Base-by-base conservation (phyloP, 2,113 vertebrate species). In the Psittacula cyanocephala region DNA sequence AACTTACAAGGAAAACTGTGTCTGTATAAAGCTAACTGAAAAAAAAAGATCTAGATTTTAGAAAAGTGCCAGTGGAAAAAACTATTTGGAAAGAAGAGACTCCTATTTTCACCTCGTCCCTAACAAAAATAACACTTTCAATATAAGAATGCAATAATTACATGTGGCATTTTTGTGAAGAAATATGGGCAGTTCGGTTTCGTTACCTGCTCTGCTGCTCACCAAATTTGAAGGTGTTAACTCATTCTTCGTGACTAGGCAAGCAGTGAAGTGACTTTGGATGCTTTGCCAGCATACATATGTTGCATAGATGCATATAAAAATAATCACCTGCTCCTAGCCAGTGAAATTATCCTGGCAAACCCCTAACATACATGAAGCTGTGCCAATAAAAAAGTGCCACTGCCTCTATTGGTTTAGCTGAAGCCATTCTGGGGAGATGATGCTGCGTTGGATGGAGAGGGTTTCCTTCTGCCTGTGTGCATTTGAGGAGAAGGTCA, bases 231-330 rank as follows among this genome's bases (percentile, higher is more conserved):
- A 87, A 85, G 39, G 35, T 3, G 16, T 88, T 92, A 86, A 81
- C 83, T 92, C 76, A 39, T 55, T 93, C 67, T 82, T 60, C 64
- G 47, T 41, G 60, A 81, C 65, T 75, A 84, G 20, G 69, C 68
- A 86, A 94, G 91, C 77, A 52, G 65, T 33, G 65, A 95, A 92
- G 62, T 84, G 39, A 71, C 86, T 95, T 86, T 0, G 9, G 35
- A 71, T 89, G 91, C 47, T 92, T 94, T 95, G 77, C 50, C 74
- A 91, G 89, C 65, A 23, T 41, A 31, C 92, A 53, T 92, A 83
- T 83, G 80, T 95, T 92, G 72, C 81, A 55, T 84, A 84, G 71
- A 90, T 72, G n/a, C 80, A 78, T 67, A 88, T 69, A 94, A 96
- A 93, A 94, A 92, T 94, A 94, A 86, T 81, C 70, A 17, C 81